These are phyloP conservation scores for Oophaga pumilio DNA, from an alignment of 2,113 vertebrate species.

Conservation along the genomic window DNA sequence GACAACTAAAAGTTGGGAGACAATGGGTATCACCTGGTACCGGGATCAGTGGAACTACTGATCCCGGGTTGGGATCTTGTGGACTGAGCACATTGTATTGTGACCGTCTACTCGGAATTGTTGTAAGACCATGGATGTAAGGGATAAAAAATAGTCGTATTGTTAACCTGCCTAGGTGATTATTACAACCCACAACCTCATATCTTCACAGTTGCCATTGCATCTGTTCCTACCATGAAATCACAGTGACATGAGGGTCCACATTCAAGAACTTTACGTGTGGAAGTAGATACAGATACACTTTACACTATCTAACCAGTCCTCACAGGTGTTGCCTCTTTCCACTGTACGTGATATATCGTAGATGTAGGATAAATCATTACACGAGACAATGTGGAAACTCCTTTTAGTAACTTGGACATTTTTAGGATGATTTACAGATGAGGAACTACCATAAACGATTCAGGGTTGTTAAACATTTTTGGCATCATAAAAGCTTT, in stretches of 20 bases:
- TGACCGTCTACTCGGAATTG: no score
- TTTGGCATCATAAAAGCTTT: not conserved
- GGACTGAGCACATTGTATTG: no score
- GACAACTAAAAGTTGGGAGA: no score
- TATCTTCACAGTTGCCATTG: no score
- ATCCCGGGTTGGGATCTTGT: no score
- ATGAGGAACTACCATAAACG: constrained; percentile 4
- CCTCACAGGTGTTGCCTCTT: not conserved
- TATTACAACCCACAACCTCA: no score
- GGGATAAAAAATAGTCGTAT: no score
- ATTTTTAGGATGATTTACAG: not conserved
- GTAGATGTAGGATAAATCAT: not conserved
- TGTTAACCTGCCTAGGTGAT: no score
- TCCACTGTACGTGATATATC: not conserved
- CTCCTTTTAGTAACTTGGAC: not conserved
- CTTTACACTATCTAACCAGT: not conserved
- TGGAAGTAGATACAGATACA: not conserved
- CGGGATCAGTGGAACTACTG: no score
- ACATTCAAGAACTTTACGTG: not conserved
- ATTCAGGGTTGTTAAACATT: not conserved
- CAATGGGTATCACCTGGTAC: no score
- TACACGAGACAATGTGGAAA: not conserved
- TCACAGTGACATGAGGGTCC: not conserved
- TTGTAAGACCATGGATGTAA: no score
- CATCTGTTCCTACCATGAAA: not conserved